Evolutionary conservation across 2,113 vertebrate species (phyloP).

Genomic region (Microtus richardsoni): DNA sequence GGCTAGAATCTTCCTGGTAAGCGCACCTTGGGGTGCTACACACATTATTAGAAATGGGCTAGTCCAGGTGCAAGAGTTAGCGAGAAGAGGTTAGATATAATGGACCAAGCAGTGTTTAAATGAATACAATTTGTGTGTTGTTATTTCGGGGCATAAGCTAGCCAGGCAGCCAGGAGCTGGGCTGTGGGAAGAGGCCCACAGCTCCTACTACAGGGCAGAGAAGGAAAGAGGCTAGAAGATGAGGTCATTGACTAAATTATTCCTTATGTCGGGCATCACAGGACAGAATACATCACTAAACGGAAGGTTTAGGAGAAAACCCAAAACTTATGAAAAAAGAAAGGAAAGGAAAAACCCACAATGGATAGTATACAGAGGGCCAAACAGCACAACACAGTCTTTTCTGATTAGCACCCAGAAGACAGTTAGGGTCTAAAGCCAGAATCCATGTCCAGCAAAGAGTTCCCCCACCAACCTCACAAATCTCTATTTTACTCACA

Average conservation of each 20-base stretch:
- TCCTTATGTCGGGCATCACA: neutral
- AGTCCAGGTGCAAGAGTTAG: no score
- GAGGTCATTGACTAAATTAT: neutral
- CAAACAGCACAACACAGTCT: neutral
- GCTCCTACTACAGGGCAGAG: neutral
- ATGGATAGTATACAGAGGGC: neutral
- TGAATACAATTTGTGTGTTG: no score
- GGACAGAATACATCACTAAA: neutral
- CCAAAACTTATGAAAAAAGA: neutral
- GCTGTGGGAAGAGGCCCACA: no score
- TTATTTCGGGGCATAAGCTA: no score
- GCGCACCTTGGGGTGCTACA: no score
- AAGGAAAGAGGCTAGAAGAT: neutral
- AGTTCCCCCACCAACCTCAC: neutral
- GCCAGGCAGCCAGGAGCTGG: no score
- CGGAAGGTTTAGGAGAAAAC: constrained; percentile 29
- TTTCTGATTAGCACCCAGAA: constrained; percentile 44
- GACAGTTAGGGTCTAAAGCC: neutral
- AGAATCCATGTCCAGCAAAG: neutral
- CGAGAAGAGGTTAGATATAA: no score
- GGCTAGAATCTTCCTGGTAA: no score
- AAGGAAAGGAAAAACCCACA: neutral
- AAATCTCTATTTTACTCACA: constrained; percentile 5
- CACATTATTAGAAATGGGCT: no score
- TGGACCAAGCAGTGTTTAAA: no score